Evolutionary conservation across 2,888 invertebrate genomes (phyloP).

Genomic region (Pollenia labialis): DNA sequence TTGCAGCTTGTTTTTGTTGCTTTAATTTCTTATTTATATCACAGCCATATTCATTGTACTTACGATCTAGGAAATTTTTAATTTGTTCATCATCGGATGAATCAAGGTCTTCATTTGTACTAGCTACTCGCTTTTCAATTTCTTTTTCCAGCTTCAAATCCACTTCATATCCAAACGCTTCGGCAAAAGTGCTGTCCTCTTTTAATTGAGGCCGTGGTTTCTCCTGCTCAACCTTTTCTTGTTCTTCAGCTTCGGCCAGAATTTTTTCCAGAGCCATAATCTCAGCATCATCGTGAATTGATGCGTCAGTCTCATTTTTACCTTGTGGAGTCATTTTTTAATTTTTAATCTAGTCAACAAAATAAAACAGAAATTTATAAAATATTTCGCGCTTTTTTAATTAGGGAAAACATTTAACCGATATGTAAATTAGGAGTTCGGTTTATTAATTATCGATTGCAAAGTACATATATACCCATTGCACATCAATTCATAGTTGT

Average conservation of each 20-base stretch:
- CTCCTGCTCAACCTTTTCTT: slow-evolving; percentile 48
- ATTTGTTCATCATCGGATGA: slow-evolving; percentile 93
- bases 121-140: slow-evolving; percentile 59
- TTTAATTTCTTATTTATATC: slow-evolving; percentile 87
- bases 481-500: background rate
- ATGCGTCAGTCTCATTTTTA: slow-evolving; percentile 66
- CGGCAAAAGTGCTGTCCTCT: slow-evolving; percentile 81
- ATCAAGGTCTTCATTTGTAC: slow-evolving; percentile 84
- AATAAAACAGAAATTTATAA: slow-evolving; percentile 11
- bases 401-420: slow-evolving; percentile 2
- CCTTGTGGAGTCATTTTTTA: slow-evolving; percentile 61
- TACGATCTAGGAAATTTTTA: slow-evolving; percentile 89
- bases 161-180: slow-evolving; percentile 80
- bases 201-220: slow-evolving; percentile 75
- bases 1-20: slow-evolving; percentile 82
- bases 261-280: slow-evolving; percentile 79
- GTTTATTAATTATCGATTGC: background rate
- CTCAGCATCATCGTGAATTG: slow-evolving; percentile 79
- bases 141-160: slow-evolving; percentile 63
- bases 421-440: background rate
- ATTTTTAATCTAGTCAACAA: background rate
- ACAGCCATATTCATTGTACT: slow-evolving; percentile 89
- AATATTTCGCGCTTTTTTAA: slow-evolving; percentile 56
- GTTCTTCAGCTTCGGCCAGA: slow-evolving; percentile 77
- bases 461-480: no score